phyloP scores from a whole-genome alignment of 2,888 invertebrate species.

The Dicranocentrus wangi region DNA sequence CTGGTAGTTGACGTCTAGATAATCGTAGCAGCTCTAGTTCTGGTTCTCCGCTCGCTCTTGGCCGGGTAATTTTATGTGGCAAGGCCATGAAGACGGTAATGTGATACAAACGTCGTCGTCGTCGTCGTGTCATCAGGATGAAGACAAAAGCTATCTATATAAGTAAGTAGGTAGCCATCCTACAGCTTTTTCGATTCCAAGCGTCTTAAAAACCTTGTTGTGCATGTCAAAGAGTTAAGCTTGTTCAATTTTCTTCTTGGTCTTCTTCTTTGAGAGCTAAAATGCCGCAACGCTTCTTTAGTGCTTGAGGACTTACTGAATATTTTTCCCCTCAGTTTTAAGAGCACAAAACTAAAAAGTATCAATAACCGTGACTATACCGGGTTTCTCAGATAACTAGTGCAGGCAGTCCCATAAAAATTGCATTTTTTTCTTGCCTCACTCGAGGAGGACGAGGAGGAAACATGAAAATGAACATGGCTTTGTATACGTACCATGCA shows the following conservation, averaged over 20 bases:
- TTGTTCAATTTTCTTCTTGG: constrained; percentile 16
- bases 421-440: constrained; percentile 38
- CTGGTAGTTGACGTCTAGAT: constrained; percentile 32
- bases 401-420: constrained; percentile 60
- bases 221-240: neutral
- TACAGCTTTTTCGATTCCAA: neutral
- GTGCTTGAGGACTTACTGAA: neutral
- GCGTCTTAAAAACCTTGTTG: neutral
- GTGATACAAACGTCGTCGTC: constrained; percentile 26
- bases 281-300: no score
- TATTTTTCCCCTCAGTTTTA: no score
- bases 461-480: neutral
- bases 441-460: neutral
- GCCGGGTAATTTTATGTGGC: neutral
- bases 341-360: no score
- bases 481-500: no score
- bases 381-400: constrained; percentile 32
- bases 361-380: constrained; percentile 20
- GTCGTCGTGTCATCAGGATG: neutral
- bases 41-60: neutral
- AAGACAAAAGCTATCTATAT: neutral
- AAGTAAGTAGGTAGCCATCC: no score
- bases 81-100: neutral
- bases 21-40: neutral
- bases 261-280: no score